Base-by-base conservation (phyloP, 2,888 invertebrate genomes). In the Syrphus vitripennis region DNA sequence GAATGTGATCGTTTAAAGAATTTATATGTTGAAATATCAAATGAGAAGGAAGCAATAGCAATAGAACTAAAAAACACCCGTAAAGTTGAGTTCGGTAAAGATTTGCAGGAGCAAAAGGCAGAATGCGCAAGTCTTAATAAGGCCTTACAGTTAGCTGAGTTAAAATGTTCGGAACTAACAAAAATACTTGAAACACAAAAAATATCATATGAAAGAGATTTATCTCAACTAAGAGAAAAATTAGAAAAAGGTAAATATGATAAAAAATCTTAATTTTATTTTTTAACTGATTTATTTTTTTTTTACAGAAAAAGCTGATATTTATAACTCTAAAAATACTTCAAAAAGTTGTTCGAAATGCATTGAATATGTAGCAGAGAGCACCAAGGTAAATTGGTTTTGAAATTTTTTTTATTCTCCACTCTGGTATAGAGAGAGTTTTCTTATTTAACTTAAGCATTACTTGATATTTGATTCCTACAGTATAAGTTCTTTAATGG, bases 1-100 rank as follows among this genome's bases (percentile, higher is more conserved):
- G 94, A 95, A 87, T 94, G 94, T 48, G 93, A 93, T 3, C 94
- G 94, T 4, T 89, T 94, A 0, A 95, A 94, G 88, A 93, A 91
- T 26, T 89, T 94, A 6, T 95, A 93, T 80, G 92, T 93, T 65
- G 91, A 95, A 90, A 94, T 94, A 3, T 95, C 95, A 83, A 94
- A 94, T 83, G 93, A 94, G 6, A 94, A 95, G 61, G 95, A 95
- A 76, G 90, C 94, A n/a, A 91, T 94, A 4, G 91, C 93, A 26
- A 93, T 94, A 84, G 94, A 95, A 89, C 89, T 95, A 50, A 94
- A 93, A 88, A 94, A 95, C 67, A 88, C 94, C 45, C 93, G 94
- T 86, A 93, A 93, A 81, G 92, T 90, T 55, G 94, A 94, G 10
- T 91, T 91, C 7, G 89, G 93, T 0, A 93, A 93, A 82, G 92